Percentiles rank a stretch among this genome's conserved stretches.
Evolutionary conservation across 35 echinoderm and acorn worm species (phyloP).

Genomic region (Patiria miniata): DNA sequence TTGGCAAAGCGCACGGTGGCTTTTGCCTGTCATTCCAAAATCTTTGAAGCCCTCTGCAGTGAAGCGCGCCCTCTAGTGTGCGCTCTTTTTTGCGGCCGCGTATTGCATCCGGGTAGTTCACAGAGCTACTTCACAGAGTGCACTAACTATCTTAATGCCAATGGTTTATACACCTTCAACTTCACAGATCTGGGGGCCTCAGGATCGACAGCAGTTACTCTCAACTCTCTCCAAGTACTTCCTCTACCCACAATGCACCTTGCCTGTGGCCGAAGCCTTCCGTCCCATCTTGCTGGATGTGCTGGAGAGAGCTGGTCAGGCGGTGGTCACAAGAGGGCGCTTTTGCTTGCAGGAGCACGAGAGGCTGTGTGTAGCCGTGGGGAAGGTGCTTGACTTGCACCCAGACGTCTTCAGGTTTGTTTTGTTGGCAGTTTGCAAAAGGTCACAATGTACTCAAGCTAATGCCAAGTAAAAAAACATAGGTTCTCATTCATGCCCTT

Average conservation of each 20-base stretch:
- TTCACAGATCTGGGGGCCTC: conserved; percentile 57
- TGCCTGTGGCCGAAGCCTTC: conserved; percentile 61
- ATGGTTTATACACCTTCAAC: neutral
- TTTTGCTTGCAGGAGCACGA: conserved; percentile 59
- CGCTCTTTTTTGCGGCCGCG: too few species aligned
- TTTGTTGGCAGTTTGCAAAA: neutral
- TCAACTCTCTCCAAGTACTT: conserved; percentile 45
- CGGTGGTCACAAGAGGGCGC: neutral
- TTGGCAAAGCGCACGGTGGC: too few species aligned
- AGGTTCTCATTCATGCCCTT: too few species aligned
- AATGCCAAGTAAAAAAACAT: too few species aligned
- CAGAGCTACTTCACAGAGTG: too few species aligned
- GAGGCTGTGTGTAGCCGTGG: conserved; percentile 53
- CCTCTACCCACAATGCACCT: conserved; percentile 52
- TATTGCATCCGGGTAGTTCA: too few species aligned
- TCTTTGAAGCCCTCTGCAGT: too few species aligned
- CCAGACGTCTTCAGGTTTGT: conserved; percentile 69
- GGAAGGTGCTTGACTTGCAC: conserved; percentile 4
- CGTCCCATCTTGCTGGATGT: conserved; percentile 67
- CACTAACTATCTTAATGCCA: too few species aligned
- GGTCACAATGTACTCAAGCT: too few species aligned
- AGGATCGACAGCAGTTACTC: conserved; percentile 68
- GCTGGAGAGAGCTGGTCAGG: conserved; percentile 44
- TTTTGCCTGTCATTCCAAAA: too few species aligned
- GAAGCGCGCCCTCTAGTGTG: too few species aligned